Evolutionary conservation across 2,113 vertebrate species (phyloP), one percentile per base, ranked within the genome.

Genomic region (Erinaceus europaeus): DNA sequence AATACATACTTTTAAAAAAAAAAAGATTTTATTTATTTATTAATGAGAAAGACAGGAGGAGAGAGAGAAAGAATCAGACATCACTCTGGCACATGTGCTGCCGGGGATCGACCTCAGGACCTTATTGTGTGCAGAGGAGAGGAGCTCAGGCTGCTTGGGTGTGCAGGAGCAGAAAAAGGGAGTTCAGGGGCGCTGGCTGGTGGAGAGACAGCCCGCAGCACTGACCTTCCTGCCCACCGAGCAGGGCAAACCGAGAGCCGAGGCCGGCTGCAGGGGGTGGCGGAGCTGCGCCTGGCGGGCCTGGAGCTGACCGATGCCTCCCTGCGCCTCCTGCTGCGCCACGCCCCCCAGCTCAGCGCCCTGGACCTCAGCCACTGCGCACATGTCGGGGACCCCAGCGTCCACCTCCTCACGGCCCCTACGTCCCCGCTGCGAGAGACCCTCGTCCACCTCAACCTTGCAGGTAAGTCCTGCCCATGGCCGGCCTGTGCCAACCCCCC

Each of bases 281-380:
- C 96, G 0, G 98, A 98, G 93, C 97, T 98, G 90, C 98, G 98
- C 44, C 94, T 98, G 95, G 97, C 98, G 0, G 98, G 98, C 55
- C 86, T 98, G 95, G 98, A 98, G 52, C 96, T 98, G 95, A 98
- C 97, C 0, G 98, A 98, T 48, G 93, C 96, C 2, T 97, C 97
- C 8, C 96, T 98, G 18, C 97, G 98, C 21, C 97, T 98, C 65
- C 80, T 98, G 59, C 97, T 98, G 86, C 98, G 98, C 27, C 98
- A 98, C 8, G 96, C 98, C 2, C 98, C 98, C 86, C 98, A 98
- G 90, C 96, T 98, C 94, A 96, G 93, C 82, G 96, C 97, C 76
- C 96, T 98, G 93, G 98, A 98, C 96, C 97, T 98, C 82, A 98
- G 98, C 86, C 98, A 98, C 94, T 98, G 98, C 89, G 96, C 95